Evolutionary conservation across 2,888 invertebrate species (phyloP).

Genomic region (Sphaerophoria taeniata): DNA sequence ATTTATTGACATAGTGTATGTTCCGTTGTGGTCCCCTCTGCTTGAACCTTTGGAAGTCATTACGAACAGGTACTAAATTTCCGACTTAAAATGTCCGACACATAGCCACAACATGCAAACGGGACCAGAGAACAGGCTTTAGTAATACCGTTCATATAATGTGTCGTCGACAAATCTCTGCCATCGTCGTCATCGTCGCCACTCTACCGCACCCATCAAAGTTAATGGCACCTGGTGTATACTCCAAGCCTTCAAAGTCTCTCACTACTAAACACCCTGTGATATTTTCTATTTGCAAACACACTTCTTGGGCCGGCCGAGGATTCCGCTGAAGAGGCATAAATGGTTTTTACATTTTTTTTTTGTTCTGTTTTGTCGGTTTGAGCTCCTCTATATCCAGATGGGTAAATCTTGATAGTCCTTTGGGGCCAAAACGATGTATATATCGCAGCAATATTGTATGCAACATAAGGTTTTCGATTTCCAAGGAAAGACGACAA

Average conservation of each 20-base stretch:
- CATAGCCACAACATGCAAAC: slow-evolving; percentile 69
- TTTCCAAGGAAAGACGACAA: slow-evolving; percentile 25
- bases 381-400: slow-evolving; percentile 1
- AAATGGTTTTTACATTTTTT: not conserved
- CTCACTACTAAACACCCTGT: too few relatives aligned
- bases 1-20: not conserved
- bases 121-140: slow-evolving; percentile 16
- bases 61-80: slow-evolving; percentile 72
- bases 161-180: slow-evolving; percentile 59
- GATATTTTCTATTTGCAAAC: too few relatives aligned
- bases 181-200: slow-evolving; percentile 20
- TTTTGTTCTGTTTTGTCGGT: slow-evolving; percentile 29
- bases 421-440: slow-evolving; percentile 27
- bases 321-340: too few relatives aligned
- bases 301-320: too few relatives aligned
- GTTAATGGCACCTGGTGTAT: slow-evolving; percentile 36
- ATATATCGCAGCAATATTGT: slow-evolving; percentile 33
- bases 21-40: not conserved
- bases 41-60: slow-evolving; percentile 48
- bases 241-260: too few relatives aligned
- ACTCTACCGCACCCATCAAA: slow-evolving; percentile 46
- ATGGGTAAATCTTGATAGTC: slow-evolving; percentile 45
- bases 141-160: slow-evolving; percentile 46
- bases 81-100: slow-evolving; percentile 70
- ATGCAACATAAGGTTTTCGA: slow-evolving; percentile 42